These are phyloP conservation scores for Mycteria americana DNA, from an alignment of 2,797 vertebrate species.

Conservation along the genomic window DNA sequence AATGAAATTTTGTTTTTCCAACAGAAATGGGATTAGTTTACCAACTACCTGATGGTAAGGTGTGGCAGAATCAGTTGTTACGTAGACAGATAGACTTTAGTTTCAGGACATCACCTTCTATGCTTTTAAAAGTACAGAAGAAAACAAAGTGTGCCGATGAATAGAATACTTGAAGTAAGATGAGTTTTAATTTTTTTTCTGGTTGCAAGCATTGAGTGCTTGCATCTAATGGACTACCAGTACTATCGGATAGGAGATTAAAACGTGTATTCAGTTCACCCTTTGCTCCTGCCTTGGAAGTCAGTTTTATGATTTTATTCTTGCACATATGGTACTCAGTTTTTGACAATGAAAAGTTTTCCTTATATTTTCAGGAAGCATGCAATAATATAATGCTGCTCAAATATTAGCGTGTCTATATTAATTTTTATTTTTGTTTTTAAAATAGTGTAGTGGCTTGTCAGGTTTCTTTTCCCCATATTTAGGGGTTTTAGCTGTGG, in stretches of 20 bases:
- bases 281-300: not conserved
- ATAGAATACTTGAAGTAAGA: not conserved
- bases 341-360: not conserved
- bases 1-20: not conserved
- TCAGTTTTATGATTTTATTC: not conserved
- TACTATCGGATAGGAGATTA: not conserved
- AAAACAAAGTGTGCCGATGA: not conserved
- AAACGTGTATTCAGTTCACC: fast-evolving
- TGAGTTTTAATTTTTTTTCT: not conserved
- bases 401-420: not conserved
- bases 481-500: not conserved
- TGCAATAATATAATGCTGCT: not conserved
- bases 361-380: not conserved
- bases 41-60: not conserved
- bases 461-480: not conserved
- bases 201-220: not conserved
- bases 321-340: not conserved
- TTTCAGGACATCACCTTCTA: not conserved
- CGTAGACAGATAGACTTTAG: not conserved
- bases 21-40: not conserved
- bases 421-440: not conserved
- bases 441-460: not conserved
- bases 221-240: not conserved
- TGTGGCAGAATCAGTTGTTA: not conserved
- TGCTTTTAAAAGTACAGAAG: not conserved